phyloP scores from a whole-genome alignment of 1,140 invertebrate genomes.

The Solen grandis region DNA sequence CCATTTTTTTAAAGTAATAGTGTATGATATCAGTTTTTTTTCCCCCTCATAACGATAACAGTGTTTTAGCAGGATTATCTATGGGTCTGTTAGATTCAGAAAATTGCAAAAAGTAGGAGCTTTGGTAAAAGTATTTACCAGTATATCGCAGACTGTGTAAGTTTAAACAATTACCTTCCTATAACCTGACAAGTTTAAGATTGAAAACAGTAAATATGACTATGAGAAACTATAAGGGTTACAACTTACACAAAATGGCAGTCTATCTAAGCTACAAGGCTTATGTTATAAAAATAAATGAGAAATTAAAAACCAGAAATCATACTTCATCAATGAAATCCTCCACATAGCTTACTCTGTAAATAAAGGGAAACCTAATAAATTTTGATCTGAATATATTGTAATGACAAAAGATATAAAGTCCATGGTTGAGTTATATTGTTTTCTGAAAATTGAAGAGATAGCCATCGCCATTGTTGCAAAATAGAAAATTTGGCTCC shows the following conservation, averaged over 20 bases:
- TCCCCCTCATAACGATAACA: neutral
- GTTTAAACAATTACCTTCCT: neutral
- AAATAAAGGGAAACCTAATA: conserved; percentile 53
- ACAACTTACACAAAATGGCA: neutral
- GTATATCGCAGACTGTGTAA: neutral
- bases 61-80: neutral
- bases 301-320: neutral
- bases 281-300: neutral
- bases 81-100: neutral
- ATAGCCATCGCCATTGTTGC: neutral
- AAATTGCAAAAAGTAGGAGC: neutral
- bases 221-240: neutral
- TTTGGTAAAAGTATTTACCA: neutral
- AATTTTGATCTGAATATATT: too few relatives aligned
- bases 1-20: neutral
- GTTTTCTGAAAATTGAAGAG: neutral
- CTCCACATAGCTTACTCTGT: conserved; percentile 64
- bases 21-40: conserved; percentile 40
- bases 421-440: neutral
- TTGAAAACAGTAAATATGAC: neutral
- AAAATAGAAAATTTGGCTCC: neutral
- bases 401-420: neutral
- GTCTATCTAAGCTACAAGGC: neutral
- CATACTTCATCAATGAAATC: conserved; percentile 68
- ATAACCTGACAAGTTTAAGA: neutral